Evolutionary conservation across 2,797 vertebrate genomes (phyloP).

Genomic region (Cichlasoma orientale): DNA sequence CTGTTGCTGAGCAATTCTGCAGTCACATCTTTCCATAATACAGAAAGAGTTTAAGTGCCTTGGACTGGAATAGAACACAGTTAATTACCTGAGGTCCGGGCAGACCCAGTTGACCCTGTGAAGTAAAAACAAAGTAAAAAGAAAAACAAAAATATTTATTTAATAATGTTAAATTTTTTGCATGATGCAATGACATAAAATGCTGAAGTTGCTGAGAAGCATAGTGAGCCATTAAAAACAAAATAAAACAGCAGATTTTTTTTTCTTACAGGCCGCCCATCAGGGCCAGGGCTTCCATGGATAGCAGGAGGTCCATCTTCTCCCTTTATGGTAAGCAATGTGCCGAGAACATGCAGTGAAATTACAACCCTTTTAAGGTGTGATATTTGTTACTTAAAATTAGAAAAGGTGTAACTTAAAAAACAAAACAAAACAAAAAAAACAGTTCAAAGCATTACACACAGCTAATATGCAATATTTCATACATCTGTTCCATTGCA

Average conservation of each 20-base stretch:
- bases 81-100: slow-evolving; percentile 65
- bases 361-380: not conserved
- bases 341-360: not conserved
- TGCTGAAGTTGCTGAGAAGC: not conserved
- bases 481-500: slow-evolving; percentile 92
- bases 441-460: not conserved
- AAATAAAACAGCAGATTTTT: not conserved
- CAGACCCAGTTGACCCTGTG: slow-evolving; percentile 59
- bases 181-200: not conserved
- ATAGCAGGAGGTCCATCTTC: slow-evolving; percentile 52
- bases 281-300: slow-evolving; percentile 21
- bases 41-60: not conserved
- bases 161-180: not conserved
- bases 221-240: not conserved
- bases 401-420: no score
- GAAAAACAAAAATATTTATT: not conserved
- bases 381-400: not conserved
- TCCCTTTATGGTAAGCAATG: slow-evolving; percentile 44
- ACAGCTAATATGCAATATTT: not conserved
- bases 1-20: slow-evolving; percentile 22
- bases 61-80: not conserved
- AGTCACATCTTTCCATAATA: slow-evolving; percentile 8
- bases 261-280: slow-evolving; percentile 59
- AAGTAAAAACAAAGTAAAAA: slow-evolving; percentile 33
- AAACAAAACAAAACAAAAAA: not conserved